Base-by-base conservation (phyloP, 2,888 invertebrate genomes). In the Clanis bilineata region DNA sequence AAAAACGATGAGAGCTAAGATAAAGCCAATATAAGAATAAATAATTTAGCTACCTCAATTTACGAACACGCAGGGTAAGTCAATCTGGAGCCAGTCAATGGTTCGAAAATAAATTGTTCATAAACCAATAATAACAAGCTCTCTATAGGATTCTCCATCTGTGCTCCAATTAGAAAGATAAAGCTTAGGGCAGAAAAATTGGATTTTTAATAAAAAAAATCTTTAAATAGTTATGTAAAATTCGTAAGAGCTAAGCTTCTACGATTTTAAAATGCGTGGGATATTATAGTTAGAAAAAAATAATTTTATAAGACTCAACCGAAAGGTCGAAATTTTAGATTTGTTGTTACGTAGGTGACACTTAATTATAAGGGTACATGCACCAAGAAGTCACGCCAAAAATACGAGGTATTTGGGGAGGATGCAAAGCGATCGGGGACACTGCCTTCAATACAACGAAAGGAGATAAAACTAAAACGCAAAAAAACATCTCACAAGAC, bases 371-470 rank as follows among this genome's bases (percentile, higher is more conserved):
- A 76, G 85, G 86, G 81, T 72, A 76, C 93, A 93, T 93, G 93
- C 93, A 88, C 92, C 92, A 92, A 92, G 92, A 92, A 83, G 92
- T 90, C 93, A 93, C 93, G 93, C 93, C 93, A 92, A 90, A 84
- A 83, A 86, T 86, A 86, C 77, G 68, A 67, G 83, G 77, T 85
- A 78, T 71, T 82, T 68, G 75, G 88, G 90, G 84, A 80, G 83
- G 90, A 92, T 92, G 91, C 92, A 92, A 92, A 92, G 92, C 92
- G 82, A 86, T 89, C 90, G 90, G 92, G 92, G 92, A 90, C 91
- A 91, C 91, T 92, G 92, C 91, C 90, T 92, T 90, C 90, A 91
- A 87, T 89, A 86, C 86, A 91, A 90, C 83, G 89, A 89, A 87
- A 90, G 88, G 90, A 90, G 90, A 86, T 85, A 74, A 74, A 71